Evolutionary conservation across 2,113 vertebrate genomes (phyloP), one percentile per base, ranked within the genome.

Genomic region (Alethe castanea): DNA sequence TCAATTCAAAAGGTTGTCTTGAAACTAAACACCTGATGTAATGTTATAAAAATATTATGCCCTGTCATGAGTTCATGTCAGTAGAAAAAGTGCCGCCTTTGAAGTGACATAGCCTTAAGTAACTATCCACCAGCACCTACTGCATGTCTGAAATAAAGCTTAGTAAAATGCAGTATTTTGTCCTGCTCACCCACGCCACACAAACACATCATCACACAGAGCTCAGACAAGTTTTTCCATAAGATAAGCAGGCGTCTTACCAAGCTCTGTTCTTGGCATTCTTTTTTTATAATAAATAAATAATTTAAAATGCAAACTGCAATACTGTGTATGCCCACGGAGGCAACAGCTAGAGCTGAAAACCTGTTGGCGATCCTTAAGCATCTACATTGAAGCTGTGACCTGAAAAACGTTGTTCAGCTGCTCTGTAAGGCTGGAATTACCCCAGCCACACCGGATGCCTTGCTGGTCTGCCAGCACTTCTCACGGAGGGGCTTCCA

Each of bases 41-140:
- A 81, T 77, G 65, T 72, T 57, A 88, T 19, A 96, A 96, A 94
- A 96, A 82, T 76, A 92, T 22, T 92, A 42, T 13, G 26, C 71
- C 84, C 73, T 79, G 52, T 61, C 93, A 85, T 77, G 61, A 50
- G 48, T 95, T 62, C 88, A 64, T 35, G 40, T 77, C 73, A 52
- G 76, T 61, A 88, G 64, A 91, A 71, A 77, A 94, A 94, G 48
- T 60, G 47, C 53, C 42, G 29, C 74, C 81, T 93, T 94, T 53
- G 47, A 81, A 71, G 22, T 66, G 52, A 50, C 31, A 50, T 2
- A 79, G 22, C 25, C 47, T 40, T 59, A 86, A 71, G 67, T 77
- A 88, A 36, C 25, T 42, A 60, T 57, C 31, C 45, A 73, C 35
- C 66, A 53, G 64, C 7, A 17, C n/a, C 19, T 85, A 53, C 1